Evolutionary conservation across 2,888 invertebrate genomes (phyloP).

Genomic region (Gnatocerus cornutus): DNA sequence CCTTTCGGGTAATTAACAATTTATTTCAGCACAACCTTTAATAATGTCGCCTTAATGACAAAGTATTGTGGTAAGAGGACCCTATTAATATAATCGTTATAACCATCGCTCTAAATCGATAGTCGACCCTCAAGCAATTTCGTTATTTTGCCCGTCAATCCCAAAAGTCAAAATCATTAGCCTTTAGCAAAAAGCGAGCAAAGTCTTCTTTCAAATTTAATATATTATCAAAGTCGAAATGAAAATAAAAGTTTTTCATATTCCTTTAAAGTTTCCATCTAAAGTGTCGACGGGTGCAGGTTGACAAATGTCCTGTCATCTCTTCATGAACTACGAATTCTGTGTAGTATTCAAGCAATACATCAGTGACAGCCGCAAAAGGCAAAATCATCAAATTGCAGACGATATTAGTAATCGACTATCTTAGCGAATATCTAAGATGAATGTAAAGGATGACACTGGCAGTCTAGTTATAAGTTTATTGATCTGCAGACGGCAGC

Average conservation of each 20-base stretch:
- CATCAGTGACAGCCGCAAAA: slow-evolving; percentile 57
- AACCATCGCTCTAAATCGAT: not conserved
- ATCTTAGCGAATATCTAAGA: not conserved
- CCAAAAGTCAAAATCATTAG: not conserved
- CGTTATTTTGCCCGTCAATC: not conserved
- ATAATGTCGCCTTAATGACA: not conserved
- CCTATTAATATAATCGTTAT: not conserved
- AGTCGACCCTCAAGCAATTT: not conserved
- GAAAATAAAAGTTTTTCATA: slow-evolving; percentile 32
- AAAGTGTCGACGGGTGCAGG: slow-evolving; percentile 32
- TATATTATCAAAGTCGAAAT: slow-evolving; percentile 27
- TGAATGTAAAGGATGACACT: not conserved
- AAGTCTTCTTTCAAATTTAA: slow-evolving; percentile 21
- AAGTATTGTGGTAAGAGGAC: not conserved
- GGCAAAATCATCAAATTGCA: slow-evolving; percentile 48
- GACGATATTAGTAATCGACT: slow-evolving; percentile 26
- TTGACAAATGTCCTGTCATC: slow-evolving; percentile 57
- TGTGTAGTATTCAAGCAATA: slow-evolving; percentile 57
- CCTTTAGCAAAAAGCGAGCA: too few species aligned
- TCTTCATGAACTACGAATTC: slow-evolving; percentile 53
- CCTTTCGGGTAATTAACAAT: not conserved
- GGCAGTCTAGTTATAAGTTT: too few species aligned
- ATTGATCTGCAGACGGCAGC: too few species aligned
- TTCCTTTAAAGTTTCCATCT: slow-evolving; percentile 34
- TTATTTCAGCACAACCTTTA: not conserved